Conservation (phyloP, 2,888 invertebrate genomes). For the Hypomecis punctinalis region DNA sequence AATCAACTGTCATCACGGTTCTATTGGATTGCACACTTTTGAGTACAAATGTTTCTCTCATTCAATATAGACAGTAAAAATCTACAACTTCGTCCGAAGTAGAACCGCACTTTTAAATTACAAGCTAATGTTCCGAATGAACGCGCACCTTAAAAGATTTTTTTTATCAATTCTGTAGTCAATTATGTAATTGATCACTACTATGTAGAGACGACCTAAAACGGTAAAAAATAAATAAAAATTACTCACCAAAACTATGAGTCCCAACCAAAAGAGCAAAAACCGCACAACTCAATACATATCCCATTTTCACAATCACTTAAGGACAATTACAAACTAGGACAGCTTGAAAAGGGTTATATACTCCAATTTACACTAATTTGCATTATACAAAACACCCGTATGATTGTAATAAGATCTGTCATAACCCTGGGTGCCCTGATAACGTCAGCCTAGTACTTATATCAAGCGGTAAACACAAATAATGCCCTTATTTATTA, state of each 20-base stretch:
- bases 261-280: constrained; percentile 9
- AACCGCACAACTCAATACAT: constrained; percentile 4
- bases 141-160: no score
- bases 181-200: no score
- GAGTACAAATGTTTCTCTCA: no score
- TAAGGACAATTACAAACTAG: constrained; percentile 12
- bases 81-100: no score
- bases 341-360: constrained; percentile 14
- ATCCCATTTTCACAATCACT: constrained; percentile 21
- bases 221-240: neutral
- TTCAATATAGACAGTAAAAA: no score
- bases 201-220: no score
- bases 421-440: constrained; percentile 15
- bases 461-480: constrained; percentile 7
- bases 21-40: no score
- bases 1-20: no score
- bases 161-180: no score
- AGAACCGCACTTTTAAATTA: no score
- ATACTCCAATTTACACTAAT: constrained; percentile 23
- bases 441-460: constrained; percentile 9
- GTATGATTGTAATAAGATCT: constrained; percentile 18
- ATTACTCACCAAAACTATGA: constrained; percentile 23
- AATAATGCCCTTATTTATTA: constrained; percentile 1
- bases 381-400: constrained; percentile 32
- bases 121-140: no score